These are phyloP conservation scores for Corythornis leucogaster DNA, from an alignment of 2,797 vertebrate genomes.

Conservation along the genomic window DNA sequence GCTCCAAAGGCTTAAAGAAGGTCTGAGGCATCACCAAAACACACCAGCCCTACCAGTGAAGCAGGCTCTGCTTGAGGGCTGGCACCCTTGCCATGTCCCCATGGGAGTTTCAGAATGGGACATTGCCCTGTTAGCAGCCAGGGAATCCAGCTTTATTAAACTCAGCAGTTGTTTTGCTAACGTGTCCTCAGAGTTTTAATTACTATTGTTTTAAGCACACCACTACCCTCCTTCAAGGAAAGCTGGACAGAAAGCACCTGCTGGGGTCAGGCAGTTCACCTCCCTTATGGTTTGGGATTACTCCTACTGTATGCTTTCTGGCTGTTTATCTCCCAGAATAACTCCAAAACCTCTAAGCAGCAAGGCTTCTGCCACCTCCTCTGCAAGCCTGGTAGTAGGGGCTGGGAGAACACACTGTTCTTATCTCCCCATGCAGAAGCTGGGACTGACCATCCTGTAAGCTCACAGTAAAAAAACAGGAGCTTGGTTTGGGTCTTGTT, in stretches of 20 bases:
- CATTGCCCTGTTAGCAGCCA: neutral
- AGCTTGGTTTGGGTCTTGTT: neutral
- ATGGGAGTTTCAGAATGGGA: neutral
- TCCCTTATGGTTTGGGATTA: neutral
- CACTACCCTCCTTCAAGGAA: neutral
- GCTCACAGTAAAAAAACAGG: neutral
- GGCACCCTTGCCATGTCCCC: accelerated
- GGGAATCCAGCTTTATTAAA: conserved; percentile 38
- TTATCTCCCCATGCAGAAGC: neutral
- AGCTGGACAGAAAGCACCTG: conserved; percentile 55
- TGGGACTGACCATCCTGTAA: neutral
- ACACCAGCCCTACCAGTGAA: neutral
- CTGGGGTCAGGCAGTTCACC: conserved; percentile 9
- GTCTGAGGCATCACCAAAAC: neutral
- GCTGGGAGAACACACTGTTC: neutral
- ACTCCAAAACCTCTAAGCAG: neutral
- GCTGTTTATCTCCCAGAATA: neutral
- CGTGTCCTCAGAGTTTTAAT: conserved; percentile 45
- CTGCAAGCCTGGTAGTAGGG: neutral
- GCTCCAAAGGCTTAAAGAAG: neutral
- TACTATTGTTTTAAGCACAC: conserved; percentile 5
- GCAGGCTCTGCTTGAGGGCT: neutral
- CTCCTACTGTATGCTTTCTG: neutral
- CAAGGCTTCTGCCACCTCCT: neutral
- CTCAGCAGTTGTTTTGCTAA: conserved; percentile 8